Base-by-base conservation (phyloP, 2,888 invertebrate genomes). In the Choreutis nemorana region DNA sequence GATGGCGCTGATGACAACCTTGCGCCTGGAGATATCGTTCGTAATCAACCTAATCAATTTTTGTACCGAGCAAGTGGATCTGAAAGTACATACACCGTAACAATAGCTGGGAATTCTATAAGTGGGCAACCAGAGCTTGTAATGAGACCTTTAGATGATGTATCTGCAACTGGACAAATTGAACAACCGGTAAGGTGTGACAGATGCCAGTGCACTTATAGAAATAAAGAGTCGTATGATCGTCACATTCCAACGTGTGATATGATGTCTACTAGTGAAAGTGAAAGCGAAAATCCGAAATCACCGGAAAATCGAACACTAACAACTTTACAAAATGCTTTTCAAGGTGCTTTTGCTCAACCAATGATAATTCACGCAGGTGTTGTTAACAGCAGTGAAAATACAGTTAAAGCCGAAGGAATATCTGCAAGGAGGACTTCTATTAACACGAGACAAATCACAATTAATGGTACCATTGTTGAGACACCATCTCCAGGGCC, bases 151-250 rank as follows among this genome's bases (percentile, higher is more conserved):
- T 47, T 77, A 33, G 78, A 75, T 31, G 78, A 79, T 29, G 56
- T 53, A 14, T 51, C 64, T 14, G 52, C 57, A 24, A 50, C 73
- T 20, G 80, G 80, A 26, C 77, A 81, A 30, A 78, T 81, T 22
- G 88, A 89, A 44, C 84, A 87, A 44, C 89, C 90, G 4, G 93
- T 94, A 1, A 89, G 90, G 47, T 96, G 95, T 62, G 87, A 89
- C 43, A 84, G 90, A 38, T 96, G 95, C 54, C 91, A 91, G 47
- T 89, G 94, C 50, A 91, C 91, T 2, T 93, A 92, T 50, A 81
- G 92, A 46, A 91, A 91, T 27, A 86, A 87, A 38, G 87, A 88
- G 34, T 91, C 91, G 30, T 93, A 88, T 50, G 87, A 90, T 46
- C 81, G 91, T 24, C 93, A 93, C 55, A 70, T 92, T 35, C 81